Base-by-base conservation (phyloP, 2,888 invertebrate genomes). In the Dichetophora obliterata region DNA sequence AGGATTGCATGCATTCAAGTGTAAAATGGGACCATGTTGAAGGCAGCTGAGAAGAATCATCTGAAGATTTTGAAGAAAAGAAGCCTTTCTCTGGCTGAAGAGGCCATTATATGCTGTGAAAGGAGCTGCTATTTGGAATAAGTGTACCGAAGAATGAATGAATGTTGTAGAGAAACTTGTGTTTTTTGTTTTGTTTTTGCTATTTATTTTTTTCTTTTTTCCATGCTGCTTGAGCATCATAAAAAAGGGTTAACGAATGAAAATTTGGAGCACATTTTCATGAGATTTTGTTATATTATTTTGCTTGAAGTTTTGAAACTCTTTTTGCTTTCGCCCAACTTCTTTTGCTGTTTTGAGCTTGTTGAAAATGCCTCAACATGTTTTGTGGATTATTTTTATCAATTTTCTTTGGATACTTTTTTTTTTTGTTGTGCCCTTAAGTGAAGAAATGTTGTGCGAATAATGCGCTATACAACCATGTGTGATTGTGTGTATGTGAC, bases 231-330 rank as follows among this genome's bases (percentile, higher is more conserved):
- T 71, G 37, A 37, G 57, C 57, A 14, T 34, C 57, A 73, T 31
- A 73, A 73, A 73, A 73, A 73, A 73, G 48, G 63, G 50, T 63
- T 65, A 9, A 48, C 48, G 68, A 34, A 48, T 24, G 50, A 50
- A 48, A 59, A 68, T 50, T 68, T 50, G 22, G 68, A 68, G 24
- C 68, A 68, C 68, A 68, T 68, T 50, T 68, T 22, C 50, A 50
- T 48, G 61, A 16, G 27, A 19, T 22, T 54, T n/a, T 19, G 19
- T 54, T 27, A 11, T 27, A 22, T 19, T 22, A n/a, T n/a, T 19
- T 59, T 11, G 43, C 43, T 43, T 43, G 43, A 11, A 43, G 11
- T 43, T 43, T 43, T 43, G 11, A 43, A 43, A 43, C 2, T 43
- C 14, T 43, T 43, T 43, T 43, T 43, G 11, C 14, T 43, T 43